Evolutionary conservation across 2,888 invertebrate species (phyloP).

Genomic region (Synanthedon myopaeformis): DNA sequence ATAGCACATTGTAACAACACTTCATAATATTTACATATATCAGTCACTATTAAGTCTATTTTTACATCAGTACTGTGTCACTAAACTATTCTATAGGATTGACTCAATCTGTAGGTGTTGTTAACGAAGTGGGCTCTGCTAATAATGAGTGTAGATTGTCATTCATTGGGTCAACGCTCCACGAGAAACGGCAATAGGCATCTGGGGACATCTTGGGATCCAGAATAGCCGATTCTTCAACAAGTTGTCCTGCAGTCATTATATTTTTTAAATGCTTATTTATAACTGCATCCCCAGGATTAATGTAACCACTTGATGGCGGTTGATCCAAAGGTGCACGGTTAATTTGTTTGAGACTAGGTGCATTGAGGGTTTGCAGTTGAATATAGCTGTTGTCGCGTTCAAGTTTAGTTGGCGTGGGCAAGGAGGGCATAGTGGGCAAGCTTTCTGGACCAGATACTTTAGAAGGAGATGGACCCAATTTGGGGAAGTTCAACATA

Average conservation of each 20-base stretch:
- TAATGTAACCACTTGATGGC: constrained; percentile 49
- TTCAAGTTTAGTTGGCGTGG: constrained; percentile 37
- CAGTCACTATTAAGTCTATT: constrained; percentile 34
- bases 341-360: constrained; percentile 49
- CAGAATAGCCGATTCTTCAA: constrained; percentile 51
- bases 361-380: constrained; percentile 53
- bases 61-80: constrained; percentile 38
- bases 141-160: constrained; percentile 58
- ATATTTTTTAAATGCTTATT: constrained; percentile 59
- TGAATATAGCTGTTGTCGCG: constrained; percentile 56
- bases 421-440: constrained; percentile 58
- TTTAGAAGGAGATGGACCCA: constrained; percentile 41
- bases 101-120: constrained; percentile 45
- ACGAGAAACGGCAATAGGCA: constrained; percentile 63
- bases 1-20: constrained; percentile 49
- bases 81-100: constrained; percentile 23
- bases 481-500: constrained; percentile 42
- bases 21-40: constrained; percentile 44
- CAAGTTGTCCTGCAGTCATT: constrained; percentile 36
- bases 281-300: constrained; percentile 51
- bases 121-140: constrained; percentile 41
- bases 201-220: constrained; percentile 64
- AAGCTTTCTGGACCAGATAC: constrained; percentile 52
- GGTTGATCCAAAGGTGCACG: constrained; percentile 40
- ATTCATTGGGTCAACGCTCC: constrained; percentile 60